Evolutionary conservation across 1,140 invertebrate genomes (phyloP).

Genomic region (Euwallacea similis): DNA sequence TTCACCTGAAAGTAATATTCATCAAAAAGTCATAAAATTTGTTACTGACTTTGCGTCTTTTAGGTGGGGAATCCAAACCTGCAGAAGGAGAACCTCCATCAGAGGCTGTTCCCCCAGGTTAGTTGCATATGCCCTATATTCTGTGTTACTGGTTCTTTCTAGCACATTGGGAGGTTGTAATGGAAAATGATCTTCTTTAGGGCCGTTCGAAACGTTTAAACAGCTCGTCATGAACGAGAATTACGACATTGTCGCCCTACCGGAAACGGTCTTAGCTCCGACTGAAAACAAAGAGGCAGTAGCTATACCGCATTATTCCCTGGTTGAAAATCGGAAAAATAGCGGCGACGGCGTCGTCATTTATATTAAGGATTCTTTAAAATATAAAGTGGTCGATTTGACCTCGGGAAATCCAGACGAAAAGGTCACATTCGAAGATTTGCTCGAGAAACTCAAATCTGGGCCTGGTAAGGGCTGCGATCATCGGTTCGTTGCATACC

Average conservation of each 20-base stretch:
- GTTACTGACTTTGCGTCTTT: no score
- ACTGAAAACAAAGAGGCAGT: constrained; percentile 44
- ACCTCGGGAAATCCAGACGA: constrained; percentile 37
- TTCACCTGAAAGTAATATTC: constrained; percentile 43
- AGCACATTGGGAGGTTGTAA: neutral
- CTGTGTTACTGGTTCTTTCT: no score
- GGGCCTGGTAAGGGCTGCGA: constrained; percentile 34
- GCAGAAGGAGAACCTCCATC: constrained; percentile 44
- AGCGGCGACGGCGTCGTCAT: constrained; percentile 45
- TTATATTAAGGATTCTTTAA: constrained; percentile 47
- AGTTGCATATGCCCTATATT: neutral
- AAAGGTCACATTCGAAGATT: constrained; percentile 35
- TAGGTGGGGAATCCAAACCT: constrained; percentile 39
- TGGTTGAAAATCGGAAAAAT: constrained; percentile 44
- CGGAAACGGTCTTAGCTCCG: constrained; percentile 43
- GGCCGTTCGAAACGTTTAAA: constrained; percentile 46
- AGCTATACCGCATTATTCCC: constrained; percentile 44
- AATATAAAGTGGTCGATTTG: constrained; percentile 47
- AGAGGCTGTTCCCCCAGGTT: constrained; percentile 39
- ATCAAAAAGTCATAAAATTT: neutral
- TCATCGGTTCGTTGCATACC: constrained; percentile 18
- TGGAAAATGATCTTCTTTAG: constrained; percentile 35
- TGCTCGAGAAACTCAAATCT: constrained; percentile 40
- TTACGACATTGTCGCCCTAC: constrained; percentile 45
- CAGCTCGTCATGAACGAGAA: constrained; percentile 44